phyloP scores from a whole-genome alignment of 23 tunicate species.

The Styela plicata region DNA sequence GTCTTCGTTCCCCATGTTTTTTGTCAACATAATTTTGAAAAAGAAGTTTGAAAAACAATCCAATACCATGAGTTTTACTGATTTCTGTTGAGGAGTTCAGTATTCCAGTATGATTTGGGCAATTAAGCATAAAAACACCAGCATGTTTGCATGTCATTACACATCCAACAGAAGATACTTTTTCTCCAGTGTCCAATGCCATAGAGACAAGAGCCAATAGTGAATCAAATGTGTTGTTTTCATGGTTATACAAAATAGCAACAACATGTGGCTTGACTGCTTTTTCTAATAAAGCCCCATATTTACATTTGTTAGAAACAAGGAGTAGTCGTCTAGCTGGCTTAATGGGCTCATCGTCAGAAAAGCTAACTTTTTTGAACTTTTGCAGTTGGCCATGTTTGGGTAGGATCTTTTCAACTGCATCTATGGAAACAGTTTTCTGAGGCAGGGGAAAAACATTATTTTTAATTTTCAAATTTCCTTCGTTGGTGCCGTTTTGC shows the following conservation, averaged over 20 bases:
- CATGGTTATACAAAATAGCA: conserved; percentile 71
- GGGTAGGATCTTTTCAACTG: background rate
- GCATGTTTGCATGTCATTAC: conserved; percentile 68
- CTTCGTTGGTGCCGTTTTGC: background rate
- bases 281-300: conserved; percentile 86
- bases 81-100: conserved; percentile 12
- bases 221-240: conserved; percentile 64
- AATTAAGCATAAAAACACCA: conserved; percentile 61
- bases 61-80: conserved; percentile 26
- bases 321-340: conserved; percentile 32
- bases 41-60: conserved; percentile 71
- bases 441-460: background rate
- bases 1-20: conserved; percentile 43
- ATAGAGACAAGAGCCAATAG: conserved; percentile 69
- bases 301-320: conserved; percentile 81
- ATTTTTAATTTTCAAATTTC: background rate
- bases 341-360: background rate
- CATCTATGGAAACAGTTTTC: background rate
- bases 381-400: background rate
- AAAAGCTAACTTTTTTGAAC: background rate
- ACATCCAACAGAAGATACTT: conserved; percentile 64
- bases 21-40: conserved; percentile 57
- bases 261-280: conserved; percentile 70
- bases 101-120: conserved; percentile 30
- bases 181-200: conserved; percentile 54